Evolutionary conservation across 2,888 invertebrate genomes (phyloP), one percentile per base, ranked within the genome.

Genomic region (Hypselothyrea guttata): DNA sequence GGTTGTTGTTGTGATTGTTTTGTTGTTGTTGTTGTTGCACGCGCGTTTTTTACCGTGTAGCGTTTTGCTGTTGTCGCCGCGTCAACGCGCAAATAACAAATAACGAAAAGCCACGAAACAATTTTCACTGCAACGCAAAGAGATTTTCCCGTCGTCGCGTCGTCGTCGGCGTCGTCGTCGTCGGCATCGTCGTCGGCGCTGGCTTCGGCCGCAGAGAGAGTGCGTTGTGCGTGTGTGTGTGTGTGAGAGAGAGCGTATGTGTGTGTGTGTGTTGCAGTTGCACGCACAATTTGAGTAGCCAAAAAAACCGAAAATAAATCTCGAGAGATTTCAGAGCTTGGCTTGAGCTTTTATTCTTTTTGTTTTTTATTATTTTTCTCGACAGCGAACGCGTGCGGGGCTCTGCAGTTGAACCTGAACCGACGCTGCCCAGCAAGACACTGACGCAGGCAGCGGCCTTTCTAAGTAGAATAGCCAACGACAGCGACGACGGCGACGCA

Each of bases 41-140:
- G 72, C 72, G 75, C 56, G 67, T 52, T 51, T 71, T 35, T 48
- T 57, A 44, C 44, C 56, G 70, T 64, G 57, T 67, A 59, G 58
- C 87, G 84, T 75, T 76, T 40, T 66, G 82, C 76, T 75, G 76
- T 78, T 84, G 77, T 86, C 87, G 86, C 79, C 76, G 76, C 87
- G 88, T 87, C 88, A 88, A 84, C 88, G 86, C 88, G 87, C 88
- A 77, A 86, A 86, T 86, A 87, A 86, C 88, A 88, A 87, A 88
- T 87, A 87, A 87, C 86, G 79, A 81, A 83, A 84, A 87, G 71
- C 75, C 71, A 78, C 76, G 84, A 85, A 84, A 75, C 79, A 67
- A 86, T 86, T 81, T 86, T 77, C 87, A 84, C 77, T 75, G 84
- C 87, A 77, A 65, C 75, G 75, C 58, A 61, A 74, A 81, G 71